These are phyloP conservation scores for Stegana nigrithorax DNA, from an alignment of 2,888 invertebrate genomes.

Conservation along the genomic window DNA sequence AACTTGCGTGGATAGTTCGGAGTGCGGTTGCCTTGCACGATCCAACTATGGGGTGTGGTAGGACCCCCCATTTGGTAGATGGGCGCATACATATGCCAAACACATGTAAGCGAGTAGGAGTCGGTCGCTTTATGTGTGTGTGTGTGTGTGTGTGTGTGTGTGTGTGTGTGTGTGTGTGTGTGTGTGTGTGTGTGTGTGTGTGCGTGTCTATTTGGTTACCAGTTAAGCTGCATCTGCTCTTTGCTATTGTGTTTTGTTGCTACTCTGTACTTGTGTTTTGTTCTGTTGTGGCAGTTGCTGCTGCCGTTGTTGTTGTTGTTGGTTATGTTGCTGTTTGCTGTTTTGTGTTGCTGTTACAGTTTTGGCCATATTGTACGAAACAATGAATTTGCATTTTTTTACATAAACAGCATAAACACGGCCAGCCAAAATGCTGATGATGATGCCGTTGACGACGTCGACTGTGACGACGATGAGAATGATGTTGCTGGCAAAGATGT, in stretches of 20 bases:
- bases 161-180: background rate
- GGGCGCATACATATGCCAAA: no score
- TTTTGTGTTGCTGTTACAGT: background rate
- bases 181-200: background rate
- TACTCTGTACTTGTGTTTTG: background rate
- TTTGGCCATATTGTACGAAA: slow-evolving; percentile 50
- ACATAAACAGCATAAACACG: slow-evolving; percentile 31
- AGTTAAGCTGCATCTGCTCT: background rate
- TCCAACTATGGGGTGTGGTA: no score
- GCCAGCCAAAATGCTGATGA: background rate
- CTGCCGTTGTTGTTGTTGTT: slow-evolving; percentile 14
- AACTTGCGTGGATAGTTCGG: no score
- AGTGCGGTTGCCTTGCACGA: no score
- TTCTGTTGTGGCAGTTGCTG: slow-evolving; percentile 19
- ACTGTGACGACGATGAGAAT: background rate
- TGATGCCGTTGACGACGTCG: background rate
- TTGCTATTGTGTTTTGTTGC: slow-evolving; percentile 37
- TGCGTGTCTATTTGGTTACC: background rate
- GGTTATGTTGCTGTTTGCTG: background rate
- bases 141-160: background rate
- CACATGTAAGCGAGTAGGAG: no score
- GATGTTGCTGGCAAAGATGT: no score
- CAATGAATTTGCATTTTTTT: slow-evolving; percentile 53
- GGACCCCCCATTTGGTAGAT: no score
- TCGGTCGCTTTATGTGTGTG: background rate